These are phyloP conservation scores for Mongoloraphidia duomilia DNA, from an alignment of 2,888 invertebrate species.

Conservation along the genomic window DNA sequence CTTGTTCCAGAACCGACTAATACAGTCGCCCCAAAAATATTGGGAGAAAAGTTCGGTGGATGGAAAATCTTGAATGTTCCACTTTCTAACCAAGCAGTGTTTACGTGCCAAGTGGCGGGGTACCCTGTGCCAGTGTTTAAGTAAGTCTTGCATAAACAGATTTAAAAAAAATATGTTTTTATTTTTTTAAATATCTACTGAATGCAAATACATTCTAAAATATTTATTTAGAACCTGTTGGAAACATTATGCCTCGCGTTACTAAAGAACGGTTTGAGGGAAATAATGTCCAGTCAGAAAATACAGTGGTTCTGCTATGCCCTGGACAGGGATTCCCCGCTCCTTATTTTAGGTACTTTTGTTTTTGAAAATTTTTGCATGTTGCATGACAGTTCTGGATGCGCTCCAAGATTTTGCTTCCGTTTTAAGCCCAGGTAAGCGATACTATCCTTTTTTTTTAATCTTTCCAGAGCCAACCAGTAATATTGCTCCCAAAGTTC, in stretches of 20 bases:
- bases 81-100: conserved; percentile 36
- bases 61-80: conserved; percentile 44
- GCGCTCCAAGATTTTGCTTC: too few species aligned
- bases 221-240: conserved; percentile 26
- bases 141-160: conserved; percentile 32
- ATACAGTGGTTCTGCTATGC: conserved; percentile 24
- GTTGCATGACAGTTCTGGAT: too few species aligned
- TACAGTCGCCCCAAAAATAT: conserved; percentile 33
- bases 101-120: conserved; percentile 54
- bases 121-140: conserved; percentile 55
- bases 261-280: conserved; percentile 35
- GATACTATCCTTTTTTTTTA: neutral
- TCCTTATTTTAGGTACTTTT: conserved; percentile 16
- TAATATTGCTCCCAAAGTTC: conserved; percentile 48
- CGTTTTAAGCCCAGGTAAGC: too few species aligned
- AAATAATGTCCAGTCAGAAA: conserved; percentile 17
- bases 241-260: conserved; percentile 27
- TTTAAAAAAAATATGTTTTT: neutral
- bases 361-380: neutral
- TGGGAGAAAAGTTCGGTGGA: conserved; percentile 35
- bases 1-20: conserved; percentile 4
- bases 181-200: neutral
- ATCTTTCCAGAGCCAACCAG: conserved; percentile 46
- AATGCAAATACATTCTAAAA: neutral
- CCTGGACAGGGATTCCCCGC: conserved; percentile 14